A percentile compares a stretch with the other conserved stretches of the same genome.
phyloP scores from a whole-genome alignment of 2,888 invertebrate species.

The Mamestra brassicae region DNA sequence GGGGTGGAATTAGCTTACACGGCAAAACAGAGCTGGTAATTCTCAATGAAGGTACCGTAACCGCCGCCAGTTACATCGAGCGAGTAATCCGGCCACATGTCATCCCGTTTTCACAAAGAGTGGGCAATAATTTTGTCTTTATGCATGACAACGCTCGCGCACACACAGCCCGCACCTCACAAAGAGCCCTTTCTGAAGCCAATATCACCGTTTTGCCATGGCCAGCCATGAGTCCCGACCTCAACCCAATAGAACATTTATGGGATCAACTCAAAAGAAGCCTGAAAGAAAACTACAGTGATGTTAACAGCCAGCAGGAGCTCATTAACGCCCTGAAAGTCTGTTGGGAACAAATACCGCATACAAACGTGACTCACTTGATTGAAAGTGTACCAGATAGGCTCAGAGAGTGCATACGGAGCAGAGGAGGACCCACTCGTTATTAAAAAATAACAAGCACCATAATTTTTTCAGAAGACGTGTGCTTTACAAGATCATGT shows the following conservation, averaged over 20 bases:
- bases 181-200: not conserved
- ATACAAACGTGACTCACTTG: no score
- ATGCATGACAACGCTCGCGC: not conserved
- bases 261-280: not conserved
- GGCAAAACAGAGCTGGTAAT: not conserved
- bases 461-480: no score
- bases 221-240: not conserved
- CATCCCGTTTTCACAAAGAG: constrained; percentile 4
- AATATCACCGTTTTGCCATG: not conserved
- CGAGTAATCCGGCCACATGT: not conserved
- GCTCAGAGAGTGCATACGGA: no score
- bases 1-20: not conserved
- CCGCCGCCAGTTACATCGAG: not conserved
- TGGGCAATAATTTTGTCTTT: not conserved
- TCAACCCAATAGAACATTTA: not conserved
- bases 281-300: not conserved
- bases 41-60: no score
- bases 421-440: no score
- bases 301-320: no score
- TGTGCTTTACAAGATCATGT: no score
- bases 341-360: no score
- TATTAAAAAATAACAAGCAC: no score
- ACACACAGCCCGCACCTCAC: not conserved
- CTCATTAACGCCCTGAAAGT: no score
- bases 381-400: no score